These are phyloP conservation scores for Pseudochirops corinnae DNA, from an alignment of 2,797 vertebrate genomes.

Conservation along the genomic window DNA sequence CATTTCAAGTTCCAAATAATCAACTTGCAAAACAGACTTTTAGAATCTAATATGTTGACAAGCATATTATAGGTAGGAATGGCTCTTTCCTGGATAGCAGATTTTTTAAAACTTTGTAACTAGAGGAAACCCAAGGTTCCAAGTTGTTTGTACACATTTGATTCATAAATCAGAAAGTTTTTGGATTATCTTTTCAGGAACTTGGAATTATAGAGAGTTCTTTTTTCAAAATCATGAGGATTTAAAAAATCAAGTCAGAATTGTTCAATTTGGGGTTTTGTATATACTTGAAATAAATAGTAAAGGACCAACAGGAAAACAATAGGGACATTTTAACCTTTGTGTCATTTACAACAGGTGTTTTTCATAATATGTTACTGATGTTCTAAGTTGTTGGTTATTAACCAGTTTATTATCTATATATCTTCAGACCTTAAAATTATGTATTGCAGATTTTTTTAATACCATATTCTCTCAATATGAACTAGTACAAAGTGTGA, in stretches of 20 bases:
- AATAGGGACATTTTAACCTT: conserved; percentile 24
- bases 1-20: neutral
- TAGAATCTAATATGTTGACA: neutral
- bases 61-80: neutral
- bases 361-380: conserved; percentile 33
- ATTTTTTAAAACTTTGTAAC: conserved; percentile 12
- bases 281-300: conserved; percentile 32
- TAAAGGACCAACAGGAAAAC: conserved; percentile 31
- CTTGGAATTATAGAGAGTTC: neutral
- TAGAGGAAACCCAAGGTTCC: conserved; percentile 18
- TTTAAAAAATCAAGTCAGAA: conserved; percentile 40
- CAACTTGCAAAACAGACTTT: neutral
- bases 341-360: neutral
- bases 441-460: conserved; percentile 35
- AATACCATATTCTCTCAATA: conserved; percentile 15
- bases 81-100: neutral
- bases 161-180: neutral
- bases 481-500: neutral
- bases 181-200: conserved; percentile 20
- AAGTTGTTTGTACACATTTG: neutral
- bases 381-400: conserved; percentile 28
- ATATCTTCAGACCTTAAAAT: conserved; percentile 36
- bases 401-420: conserved; percentile 36
- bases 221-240: conserved; percentile 30
- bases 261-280: conserved; percentile 26